Evolutionary conservation across 92 coral and sea anemone genomes (phyloP).

Genomic region (Epizoanthus stellaris): DNA sequence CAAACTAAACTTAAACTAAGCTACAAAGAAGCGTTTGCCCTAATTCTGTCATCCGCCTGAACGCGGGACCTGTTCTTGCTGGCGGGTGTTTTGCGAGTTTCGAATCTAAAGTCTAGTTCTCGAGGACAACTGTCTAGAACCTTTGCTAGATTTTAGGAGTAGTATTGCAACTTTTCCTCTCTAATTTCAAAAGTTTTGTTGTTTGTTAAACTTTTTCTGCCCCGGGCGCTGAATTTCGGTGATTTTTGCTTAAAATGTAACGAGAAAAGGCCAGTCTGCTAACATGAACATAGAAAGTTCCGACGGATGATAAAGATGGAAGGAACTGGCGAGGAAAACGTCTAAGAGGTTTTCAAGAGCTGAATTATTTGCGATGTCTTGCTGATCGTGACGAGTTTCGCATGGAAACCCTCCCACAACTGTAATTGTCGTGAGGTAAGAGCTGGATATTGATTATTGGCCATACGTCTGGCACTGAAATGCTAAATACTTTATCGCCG

Average conservation of each 20-base stretch:
- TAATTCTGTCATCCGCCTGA: neutral
- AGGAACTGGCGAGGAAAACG: neutral
- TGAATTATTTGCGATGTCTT: neutral
- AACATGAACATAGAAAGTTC: neutral
- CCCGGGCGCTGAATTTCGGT: conserved; percentile 26
- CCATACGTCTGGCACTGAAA: too few species aligned
- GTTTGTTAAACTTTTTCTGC: conserved; percentile 27
- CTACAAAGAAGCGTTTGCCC: neutral
- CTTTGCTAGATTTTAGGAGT: neutral
- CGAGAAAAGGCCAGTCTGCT: neutral
- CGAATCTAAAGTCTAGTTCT: neutral
- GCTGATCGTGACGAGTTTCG: neutral
- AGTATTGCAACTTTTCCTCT: neutral
- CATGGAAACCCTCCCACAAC: neutral
- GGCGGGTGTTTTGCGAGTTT: conserved; percentile 10
- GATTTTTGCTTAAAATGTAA: conserved; percentile 13
- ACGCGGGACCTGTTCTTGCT: conserved; percentile 21
- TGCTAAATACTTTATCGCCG: too few species aligned
- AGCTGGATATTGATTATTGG: too few species aligned
- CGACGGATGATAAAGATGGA: neutral
- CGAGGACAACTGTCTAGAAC: neutral
- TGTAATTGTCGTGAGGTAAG: neutral
- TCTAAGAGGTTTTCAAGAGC: neutral
- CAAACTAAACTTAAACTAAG: neutral
- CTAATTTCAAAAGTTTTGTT: conserved; percentile 5